These are phyloP conservation scores for human (Homo sapiens) DNA, from an alignment of 2,113 vertebrate genomes.

Conservation along the genomic window GRCh38 chr9:75122501-75123000, in stretches of 20 bases:
- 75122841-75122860: not conserved
- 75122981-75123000: not conserved
- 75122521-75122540: not conserved
- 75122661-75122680: not conserved
- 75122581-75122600: not conserved
- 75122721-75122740: not conserved
- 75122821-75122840: not conserved
- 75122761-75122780: conserved; percentile 13
- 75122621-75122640: not conserved
- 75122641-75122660: not conserved
- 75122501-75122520: not conserved
- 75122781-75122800: not conserved
- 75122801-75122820: not conserved
- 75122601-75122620: not conserved
- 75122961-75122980: conserved; percentile 9
- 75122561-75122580: not conserved
- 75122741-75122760: not conserved
- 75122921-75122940: not conserved
- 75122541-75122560: not conserved
- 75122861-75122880: not conserved
- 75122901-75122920: not conserved
- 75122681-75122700: not conserved
- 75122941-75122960: conserved; percentile 4
- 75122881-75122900: not conserved
- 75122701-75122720: not conserved